Percentiles rank a stretch among this genome's conserved stretches.
Evolutionary conservation across 2,113 vertebrate species (phyloP).

Genomic region (Terrapene triunguis): DNA sequence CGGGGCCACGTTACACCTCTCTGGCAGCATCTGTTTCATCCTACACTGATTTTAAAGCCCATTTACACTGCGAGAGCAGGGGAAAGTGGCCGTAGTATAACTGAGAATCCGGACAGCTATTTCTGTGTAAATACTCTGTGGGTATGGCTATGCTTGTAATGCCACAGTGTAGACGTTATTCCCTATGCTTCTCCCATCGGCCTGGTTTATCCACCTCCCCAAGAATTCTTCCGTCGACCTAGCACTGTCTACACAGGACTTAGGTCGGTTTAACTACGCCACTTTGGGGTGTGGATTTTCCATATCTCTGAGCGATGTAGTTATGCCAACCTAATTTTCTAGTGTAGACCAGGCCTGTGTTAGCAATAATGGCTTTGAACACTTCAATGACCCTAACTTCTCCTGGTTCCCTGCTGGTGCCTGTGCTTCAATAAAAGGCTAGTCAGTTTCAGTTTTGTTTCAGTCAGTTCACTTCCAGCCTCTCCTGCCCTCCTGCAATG

Average conservation of each 20-base stretch:
- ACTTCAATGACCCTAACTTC: neutral
- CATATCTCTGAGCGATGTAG: neutral
- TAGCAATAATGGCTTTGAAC: fast-evolving
- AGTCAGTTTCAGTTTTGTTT: neutral
- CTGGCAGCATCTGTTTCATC: neutral
- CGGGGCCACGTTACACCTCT: too few relatives aligned
- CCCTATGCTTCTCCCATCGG: neutral
- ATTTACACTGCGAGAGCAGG: neutral
- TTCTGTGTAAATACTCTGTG: neutral
- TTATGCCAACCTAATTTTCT: neutral
- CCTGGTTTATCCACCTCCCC: neutral
- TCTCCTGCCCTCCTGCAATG: neutral
- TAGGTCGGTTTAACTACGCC: too few relatives aligned
- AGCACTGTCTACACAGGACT: neutral
- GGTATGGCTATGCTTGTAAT: neutral
- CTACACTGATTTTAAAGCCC: neutral
- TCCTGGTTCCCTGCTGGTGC: neutral
- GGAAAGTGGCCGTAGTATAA: neutral
- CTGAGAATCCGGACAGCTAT: neutral
- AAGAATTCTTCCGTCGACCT: neutral
- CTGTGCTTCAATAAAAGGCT: neutral
- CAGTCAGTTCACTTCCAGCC: neutral
- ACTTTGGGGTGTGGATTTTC: neutral
- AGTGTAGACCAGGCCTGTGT: neutral
- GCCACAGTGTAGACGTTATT: too few relatives aligned